A percentile compares a stretch with the other conserved stretches of the same genome.
phyloP scores from a whole-genome alignment of 2,113 vertebrate species.

The Helogale parvula region DNA sequence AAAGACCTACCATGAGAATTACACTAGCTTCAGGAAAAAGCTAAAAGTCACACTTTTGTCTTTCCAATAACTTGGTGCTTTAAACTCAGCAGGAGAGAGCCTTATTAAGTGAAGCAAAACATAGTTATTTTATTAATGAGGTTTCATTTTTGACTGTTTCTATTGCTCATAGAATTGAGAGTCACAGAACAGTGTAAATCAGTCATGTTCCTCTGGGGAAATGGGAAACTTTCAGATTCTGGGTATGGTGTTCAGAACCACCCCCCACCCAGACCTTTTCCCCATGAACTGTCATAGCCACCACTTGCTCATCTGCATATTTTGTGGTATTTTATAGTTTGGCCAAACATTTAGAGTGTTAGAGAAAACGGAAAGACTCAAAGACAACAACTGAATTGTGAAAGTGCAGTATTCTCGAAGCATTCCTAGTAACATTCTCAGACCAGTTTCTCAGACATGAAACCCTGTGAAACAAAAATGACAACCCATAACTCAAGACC shows the following conservation, averaged over 20 bases:
- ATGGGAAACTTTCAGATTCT: background rate
- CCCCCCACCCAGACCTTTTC: background rate
- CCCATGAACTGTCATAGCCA: background rate
- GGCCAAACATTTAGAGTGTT: background rate
- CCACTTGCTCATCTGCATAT: background rate
- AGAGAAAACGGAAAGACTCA: background rate
- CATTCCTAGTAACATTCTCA: background rate
- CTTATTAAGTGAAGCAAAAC: constrained; percentile 51
- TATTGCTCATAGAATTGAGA: constrained; percentile 42
- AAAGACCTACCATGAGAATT: background rate
- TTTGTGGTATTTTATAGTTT: background rate
- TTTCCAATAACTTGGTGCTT: constrained; percentile 39
- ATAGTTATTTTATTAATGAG: constrained; percentile 55
- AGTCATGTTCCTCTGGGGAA: background rate
- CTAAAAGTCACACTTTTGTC: background rate
- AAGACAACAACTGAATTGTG: background rate
- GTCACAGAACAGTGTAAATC: background rate
- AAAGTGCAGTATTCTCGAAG: background rate
- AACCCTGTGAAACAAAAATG: background rate
- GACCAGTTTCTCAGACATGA: background rate
- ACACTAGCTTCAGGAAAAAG: background rate
- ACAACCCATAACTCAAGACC: background rate
- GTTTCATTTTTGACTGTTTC: constrained; percentile 49
- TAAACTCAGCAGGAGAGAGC: constrained; percentile 5
- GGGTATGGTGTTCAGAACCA: background rate